Percentiles rank a stretch among this genome's conserved stretches.
Evolutionary conservation across 2,797 vertebrate species (phyloP).

Genomic region (Enteromius paludinosus): DNA sequence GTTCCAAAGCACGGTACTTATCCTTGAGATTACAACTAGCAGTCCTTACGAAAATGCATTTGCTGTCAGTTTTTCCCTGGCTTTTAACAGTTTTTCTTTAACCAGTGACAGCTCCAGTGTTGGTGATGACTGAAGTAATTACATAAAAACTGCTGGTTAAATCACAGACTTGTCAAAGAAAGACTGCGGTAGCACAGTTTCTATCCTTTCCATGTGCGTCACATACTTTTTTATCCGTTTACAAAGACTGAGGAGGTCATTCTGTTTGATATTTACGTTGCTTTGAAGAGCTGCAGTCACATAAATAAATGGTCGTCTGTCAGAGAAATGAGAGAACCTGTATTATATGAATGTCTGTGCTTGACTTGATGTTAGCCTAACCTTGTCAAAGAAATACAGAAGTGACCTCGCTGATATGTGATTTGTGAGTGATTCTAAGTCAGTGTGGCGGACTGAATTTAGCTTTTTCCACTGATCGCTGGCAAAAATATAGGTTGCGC

Average conservation of each 20-base stretch:
- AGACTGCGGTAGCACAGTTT: neutral
- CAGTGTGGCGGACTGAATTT: neutral
- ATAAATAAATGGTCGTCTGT: conserved; percentile 17
- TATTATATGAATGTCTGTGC: conserved; percentile 11
- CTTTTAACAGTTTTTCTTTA: conserved; percentile 31
- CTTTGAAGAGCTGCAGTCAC: conserved; percentile 29
- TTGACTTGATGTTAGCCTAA: conserved; percentile 36
- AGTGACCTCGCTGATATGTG: conserved; percentile 29
- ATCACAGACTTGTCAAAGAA: conserved; percentile 46
- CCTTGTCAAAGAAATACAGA: conserved; percentile 48
- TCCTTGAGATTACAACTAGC: conserved; percentile 22
- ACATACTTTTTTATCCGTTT: neutral
- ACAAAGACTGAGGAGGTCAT: conserved; percentile 15
- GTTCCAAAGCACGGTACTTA: conserved; percentile 21
- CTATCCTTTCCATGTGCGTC: neutral
- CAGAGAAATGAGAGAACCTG: conserved; percentile 6
- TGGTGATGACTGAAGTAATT: conserved; percentile 39
- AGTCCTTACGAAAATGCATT: conserved; percentile 18
- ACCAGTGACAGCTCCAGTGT: conserved; percentile 17
- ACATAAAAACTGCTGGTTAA: conserved; percentile 40
- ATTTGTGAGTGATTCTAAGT: conserved; percentile 27
- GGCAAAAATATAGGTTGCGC: neutral
- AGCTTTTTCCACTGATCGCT: conserved; percentile 15
- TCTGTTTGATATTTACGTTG: conserved; percentile 10
- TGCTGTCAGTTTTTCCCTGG: conserved; percentile 27